Percentiles rank a stretch among this genome's conserved stretches.
These are phyloP conservation scores for Ethmia dodecea DNA, from an alignment of 2,888 invertebrate genomes.

Conservation along the genomic window DNA sequence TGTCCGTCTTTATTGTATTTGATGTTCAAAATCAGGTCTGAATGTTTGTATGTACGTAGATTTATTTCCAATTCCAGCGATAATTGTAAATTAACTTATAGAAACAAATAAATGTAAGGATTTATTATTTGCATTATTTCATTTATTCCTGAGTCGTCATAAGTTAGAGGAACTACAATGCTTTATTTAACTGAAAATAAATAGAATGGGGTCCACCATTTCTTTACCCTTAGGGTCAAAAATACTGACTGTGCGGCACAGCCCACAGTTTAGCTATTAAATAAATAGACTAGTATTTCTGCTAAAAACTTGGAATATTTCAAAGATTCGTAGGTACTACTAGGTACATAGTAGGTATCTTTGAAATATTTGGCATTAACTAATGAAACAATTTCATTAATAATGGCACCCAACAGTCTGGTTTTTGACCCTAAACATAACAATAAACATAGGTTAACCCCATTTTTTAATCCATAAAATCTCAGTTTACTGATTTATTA, in stretches of 20 bases:
- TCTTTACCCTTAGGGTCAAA: no score
- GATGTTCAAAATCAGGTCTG: slow-evolving; percentile 43
- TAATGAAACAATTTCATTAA: background rate
- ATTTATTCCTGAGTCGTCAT: slow-evolving; percentile 41
- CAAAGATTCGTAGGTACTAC: no score
- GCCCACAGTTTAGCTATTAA: no score
- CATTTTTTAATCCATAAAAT: slow-evolving; percentile 25
- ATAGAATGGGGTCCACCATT: background rate
- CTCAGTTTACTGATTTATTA: slow-evolving; percentile 31
- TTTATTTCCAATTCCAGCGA: slow-evolving; percentile 58
- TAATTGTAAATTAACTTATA: slow-evolving; percentile 55
- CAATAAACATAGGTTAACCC: background rate
- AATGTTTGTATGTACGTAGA: slow-evolving; percentile 56
- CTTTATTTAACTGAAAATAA: background rate
- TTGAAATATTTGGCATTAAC: no score
- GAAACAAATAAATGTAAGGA: slow-evolving; percentile 59
- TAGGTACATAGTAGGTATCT: no score
- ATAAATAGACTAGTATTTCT: no score
- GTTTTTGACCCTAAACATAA: no score
- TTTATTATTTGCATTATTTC: slow-evolving; percentile 56
- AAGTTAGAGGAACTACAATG: slow-evolving; percentile 30
- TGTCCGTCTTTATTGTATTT: slow-evolving; percentile 44
- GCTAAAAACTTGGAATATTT: no score
- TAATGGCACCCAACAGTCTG: no score
- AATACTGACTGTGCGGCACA: no score